Evolutionary conservation across 2,888 invertebrate species (phyloP), one percentile per base, ranked within the genome.

Genomic region (Stomorhina lunata): DNA sequence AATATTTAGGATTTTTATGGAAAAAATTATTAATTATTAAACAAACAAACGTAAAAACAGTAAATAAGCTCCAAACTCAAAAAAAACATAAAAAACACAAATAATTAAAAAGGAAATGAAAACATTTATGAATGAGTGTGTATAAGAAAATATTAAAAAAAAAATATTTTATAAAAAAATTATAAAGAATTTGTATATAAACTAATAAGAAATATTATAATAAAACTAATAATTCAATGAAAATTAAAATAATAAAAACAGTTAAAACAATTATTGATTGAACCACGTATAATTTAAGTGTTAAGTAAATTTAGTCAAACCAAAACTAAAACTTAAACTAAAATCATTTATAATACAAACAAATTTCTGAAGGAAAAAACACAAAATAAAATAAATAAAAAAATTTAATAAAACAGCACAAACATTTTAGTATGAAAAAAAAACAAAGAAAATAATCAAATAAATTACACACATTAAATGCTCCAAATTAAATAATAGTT

Each of bases 241-340:
- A 72, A 12, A 12, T 17, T 37, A 66, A 65, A 69, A 9, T 50
- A 59, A 17, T 20, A 71, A 79, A 82, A 68, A 7, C 34, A 61
- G 37, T 57, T 66, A 50, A 78, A 34, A 59, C 37, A 37, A 71
- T 57, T 72, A 66, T 68, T n/a, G n/a, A n/a, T n/a, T 73, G 59
- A 80, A 59, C n/a, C 66, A 73, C 72, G 25, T 66, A 66, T 59
- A 73, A 40, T 59, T 59, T 73, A 80, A 73, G 72, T 66, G 72
- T 73, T 78, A 84, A 77, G 68, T 66, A 20, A 78, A 75, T 80
- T 57, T 40, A 80, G 57, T 45, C 76, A 55, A 55, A 61, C 27
- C 15, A 40, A 55, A 32, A 37, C 10, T 45, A 77, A 61, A 72
- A 71, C 2, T 7, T n/a, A n/a, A n/a, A n/a, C n/a, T n/a, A n/a